These are phyloP conservation scores for Lapara coniferarum DNA, from an alignment of 2,888 invertebrate species.

Conservation along the genomic window DNA sequence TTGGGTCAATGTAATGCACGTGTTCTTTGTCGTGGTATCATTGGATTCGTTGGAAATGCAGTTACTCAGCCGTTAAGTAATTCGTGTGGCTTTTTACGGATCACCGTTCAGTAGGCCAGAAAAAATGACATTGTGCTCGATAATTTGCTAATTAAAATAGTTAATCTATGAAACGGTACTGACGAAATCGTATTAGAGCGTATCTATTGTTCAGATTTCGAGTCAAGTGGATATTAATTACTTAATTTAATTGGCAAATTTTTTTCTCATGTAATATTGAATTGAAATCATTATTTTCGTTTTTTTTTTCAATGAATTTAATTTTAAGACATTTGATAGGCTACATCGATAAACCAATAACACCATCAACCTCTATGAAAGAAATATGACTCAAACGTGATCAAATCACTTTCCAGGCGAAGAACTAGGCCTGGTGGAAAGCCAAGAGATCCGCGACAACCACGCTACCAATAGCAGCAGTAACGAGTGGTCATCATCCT, in stretches of 20 bases:
- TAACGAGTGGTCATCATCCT: constrained; percentile 74
- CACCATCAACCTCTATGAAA: too few species aligned
- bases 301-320: background rate
- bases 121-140: constrained; percentile 10
- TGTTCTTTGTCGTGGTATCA: constrained; percentile 67
- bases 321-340: background rate
- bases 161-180: constrained; percentile 1
- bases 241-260: background rate
- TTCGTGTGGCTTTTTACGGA: constrained; percentile 36
- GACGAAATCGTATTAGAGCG: constrained; percentile 3
- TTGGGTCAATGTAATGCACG: constrained; percentile 80
- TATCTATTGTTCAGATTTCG: constrained; percentile 8
- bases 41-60: constrained; percentile 47
- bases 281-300: background rate
- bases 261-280: background rate
- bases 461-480: constrained; percentile 71
- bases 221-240: background rate
- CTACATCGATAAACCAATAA: too few species aligned
- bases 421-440: constrained; percentile 75
- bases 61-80: constrained; percentile 38
- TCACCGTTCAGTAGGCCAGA: constrained; percentile 16
- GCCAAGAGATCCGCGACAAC: constrained; percentile 74
- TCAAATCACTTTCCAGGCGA: constrained; percentile 65
- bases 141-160: background rate
- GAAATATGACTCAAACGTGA: background rate